Evolutionary conservation across 2,888 invertebrate genomes (phyloP), one percentile per base, ranked within the genome.

Genomic region (Pristionchus maxplancki): DNA sequence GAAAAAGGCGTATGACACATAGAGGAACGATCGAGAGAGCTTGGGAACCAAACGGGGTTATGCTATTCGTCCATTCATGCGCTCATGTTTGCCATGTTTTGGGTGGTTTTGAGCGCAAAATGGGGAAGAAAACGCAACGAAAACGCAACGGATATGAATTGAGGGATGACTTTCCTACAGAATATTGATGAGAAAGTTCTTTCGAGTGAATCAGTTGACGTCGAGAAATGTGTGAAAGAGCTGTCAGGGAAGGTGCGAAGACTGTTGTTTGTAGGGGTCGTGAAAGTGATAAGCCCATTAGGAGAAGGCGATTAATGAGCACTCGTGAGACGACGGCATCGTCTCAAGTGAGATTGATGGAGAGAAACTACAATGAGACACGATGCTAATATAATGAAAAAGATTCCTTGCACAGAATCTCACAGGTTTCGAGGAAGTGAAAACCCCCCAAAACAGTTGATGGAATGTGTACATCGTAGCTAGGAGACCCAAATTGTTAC

Each of bases 261-360:
- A 1, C 6, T 71, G 71, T 71, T 71, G 71, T 71, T 71, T 71
- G 71, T 71, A 71, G 34, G 71, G 5, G 71, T 2, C 28, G 62
- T 9, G 62, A 64, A 64, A 28, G 62, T 20, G 71, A 71, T 71
- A 71, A 71, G 71, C 71, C 37, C 71, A 37, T 71, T 71, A 71
- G 31, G 71, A 17, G 71, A 71, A 37, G 37, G 71, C n/a, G 71
- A 71, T 71, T 71, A 71, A 71, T 71, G 71, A 71, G 71, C 13
- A 31, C 31, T 28, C 31, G 34, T 31, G 31, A 17, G 64, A 44
- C 2, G 64, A 28, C 71, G 71, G 71, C 71, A 11, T 71, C 71
- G 71, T 71, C 37, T 71, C 71, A 71, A 71, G 71, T 71, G 20
- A 34, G 20, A 24, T 17, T 71, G 37, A 67, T 67, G 31, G 64